A percentile compares a stretch with the other conserved stretches of the same genome.
phyloP scores from a whole-genome alignment of 1,140 invertebrate genomes.

The Trichonephila inaurata region DNA sequence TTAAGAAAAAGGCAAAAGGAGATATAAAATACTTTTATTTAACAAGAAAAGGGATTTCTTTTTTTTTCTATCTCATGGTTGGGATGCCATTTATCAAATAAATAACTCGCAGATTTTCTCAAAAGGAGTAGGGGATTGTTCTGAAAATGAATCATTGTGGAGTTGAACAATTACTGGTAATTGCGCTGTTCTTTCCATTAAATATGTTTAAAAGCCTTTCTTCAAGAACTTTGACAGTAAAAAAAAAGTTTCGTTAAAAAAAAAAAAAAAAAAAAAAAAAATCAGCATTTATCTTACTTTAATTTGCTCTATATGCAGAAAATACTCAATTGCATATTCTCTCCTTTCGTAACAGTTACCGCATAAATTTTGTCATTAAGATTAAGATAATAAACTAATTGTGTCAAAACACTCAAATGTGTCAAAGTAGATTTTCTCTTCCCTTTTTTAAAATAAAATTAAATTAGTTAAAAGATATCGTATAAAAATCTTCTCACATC shows the following conservation, averaged over 20 bases:
- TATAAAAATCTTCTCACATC: no score
- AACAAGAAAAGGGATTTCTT: conserved; percentile 16
- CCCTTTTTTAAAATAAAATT: no score
- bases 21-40: conserved; percentile 16
- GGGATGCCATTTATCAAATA: not conserved
- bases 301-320: no score
- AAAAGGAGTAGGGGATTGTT: not conserved
- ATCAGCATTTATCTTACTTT: not conserved
- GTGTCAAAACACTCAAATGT: no score
- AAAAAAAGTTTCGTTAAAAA: not conserved
- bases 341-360: no score
- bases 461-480: no score
- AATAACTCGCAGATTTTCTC: not conserved
- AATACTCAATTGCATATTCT: no score
- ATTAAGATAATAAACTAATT: no score
- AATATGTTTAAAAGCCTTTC: not conserved
- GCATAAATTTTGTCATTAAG: no score
- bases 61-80: not conserved
- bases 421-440: no score
- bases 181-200: not conserved
- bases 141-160: not conserved
- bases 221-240: not conserved
- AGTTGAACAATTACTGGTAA: conserved; percentile 1
- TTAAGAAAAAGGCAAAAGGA: not conserved
- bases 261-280: no score